phyloP scores from a whole-genome alignment of 2,113 vertebrate genomes.

The Pedionomus torquatus region DNA sequence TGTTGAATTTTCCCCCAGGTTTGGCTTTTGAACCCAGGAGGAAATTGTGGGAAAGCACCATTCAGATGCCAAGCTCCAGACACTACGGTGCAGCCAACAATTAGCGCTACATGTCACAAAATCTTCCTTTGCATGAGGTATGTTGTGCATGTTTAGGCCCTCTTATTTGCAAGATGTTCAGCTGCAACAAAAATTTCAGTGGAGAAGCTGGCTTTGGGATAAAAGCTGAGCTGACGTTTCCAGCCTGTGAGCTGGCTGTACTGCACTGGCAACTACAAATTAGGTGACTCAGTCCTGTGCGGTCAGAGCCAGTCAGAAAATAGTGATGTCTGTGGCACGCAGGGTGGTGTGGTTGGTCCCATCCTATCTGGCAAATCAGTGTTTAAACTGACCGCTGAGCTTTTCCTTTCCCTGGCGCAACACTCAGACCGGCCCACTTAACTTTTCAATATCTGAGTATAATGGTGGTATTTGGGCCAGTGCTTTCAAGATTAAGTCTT shows the following conservation, averaged over 20 bases:
- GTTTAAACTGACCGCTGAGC: background rate
- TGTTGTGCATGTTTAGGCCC: rapidly evolving
- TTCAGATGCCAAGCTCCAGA: background rate
- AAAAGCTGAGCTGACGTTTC: background rate
- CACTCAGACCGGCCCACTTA: background rate
- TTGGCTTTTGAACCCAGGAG: background rate
- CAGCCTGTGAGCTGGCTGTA: background rate
- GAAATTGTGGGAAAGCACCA: background rate
- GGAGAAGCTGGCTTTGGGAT: background rate
- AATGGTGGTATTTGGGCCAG: background rate
- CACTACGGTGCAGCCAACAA: rapidly evolving
- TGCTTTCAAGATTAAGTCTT: background rate
- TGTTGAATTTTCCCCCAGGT: background rate
- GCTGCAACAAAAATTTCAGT: background rate
- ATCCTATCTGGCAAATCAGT: background rate
- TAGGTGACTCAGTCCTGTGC: background rate
- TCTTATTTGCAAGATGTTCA: background rate
- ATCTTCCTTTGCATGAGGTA: background rate
- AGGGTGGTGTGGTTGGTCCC: background rate
- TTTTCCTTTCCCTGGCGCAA: background rate
- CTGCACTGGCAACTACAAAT: background rate
- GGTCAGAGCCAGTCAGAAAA: background rate
- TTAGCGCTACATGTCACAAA: background rate
- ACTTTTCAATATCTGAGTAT: background rate
- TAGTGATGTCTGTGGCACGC: background rate